phyloP scores from a whole-genome alignment of 2,797 vertebrate species.

The Lerista edwardsae region DNA sequence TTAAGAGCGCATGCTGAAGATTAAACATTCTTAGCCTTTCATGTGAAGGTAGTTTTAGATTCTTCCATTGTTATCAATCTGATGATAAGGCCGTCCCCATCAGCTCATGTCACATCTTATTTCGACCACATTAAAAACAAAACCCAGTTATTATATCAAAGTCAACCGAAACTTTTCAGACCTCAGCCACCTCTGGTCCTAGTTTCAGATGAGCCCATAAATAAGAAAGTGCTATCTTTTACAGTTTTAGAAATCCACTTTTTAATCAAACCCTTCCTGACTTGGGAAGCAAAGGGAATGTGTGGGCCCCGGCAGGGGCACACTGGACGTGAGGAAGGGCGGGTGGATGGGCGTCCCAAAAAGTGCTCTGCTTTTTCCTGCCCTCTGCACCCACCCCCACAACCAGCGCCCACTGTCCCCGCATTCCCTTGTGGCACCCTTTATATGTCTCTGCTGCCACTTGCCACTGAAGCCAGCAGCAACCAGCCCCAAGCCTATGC shows the following conservation, averaged over 20 bases:
- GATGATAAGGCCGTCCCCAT: neutral
- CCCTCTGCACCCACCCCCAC: too few relatives aligned
- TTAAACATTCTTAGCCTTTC: neutral
- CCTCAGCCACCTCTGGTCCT: constrained; percentile 29
- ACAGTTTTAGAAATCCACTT: constrained; percentile 33
- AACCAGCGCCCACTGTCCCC: too few relatives aligned
- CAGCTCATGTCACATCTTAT: constrained; percentile 17
- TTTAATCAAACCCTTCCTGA: constrained; percentile 2
- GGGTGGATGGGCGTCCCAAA: too few relatives aligned
- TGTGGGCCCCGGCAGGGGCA: too few relatives aligned
- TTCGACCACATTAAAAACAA: neutral
- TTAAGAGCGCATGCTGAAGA: neutral
- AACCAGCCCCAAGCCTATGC: too few relatives aligned
- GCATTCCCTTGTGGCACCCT: too few relatives aligned
- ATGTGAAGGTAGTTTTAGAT: neutral
- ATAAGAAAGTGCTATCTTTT: neutral
- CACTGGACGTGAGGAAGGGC: too few relatives aligned
- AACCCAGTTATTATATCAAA: constrained; percentile 35
- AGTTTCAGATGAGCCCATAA: neutral
- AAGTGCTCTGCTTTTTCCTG: too few relatives aligned
- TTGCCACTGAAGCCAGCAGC: too few relatives aligned
- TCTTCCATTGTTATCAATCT: neutral
- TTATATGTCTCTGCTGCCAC: too few relatives aligned
- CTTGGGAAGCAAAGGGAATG: too few relatives aligned
- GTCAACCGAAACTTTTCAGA: constrained; percentile 12